Evolutionary conservation across 2,888 invertebrate species (phyloP).

Genomic region (Athrips mouffetella): DNA sequence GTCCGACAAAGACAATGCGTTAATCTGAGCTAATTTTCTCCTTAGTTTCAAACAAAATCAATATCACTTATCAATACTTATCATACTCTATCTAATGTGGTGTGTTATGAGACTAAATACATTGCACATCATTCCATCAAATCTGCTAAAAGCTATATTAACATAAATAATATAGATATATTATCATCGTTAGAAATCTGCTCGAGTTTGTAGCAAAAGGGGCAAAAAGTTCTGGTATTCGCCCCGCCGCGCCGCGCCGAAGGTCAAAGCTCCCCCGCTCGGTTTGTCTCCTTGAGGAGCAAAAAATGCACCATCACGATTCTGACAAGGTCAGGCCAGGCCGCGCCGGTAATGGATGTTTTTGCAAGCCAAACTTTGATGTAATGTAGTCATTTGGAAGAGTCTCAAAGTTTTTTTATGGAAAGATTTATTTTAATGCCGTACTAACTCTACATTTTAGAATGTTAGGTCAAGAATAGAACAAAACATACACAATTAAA

Average conservation of each 20-base stretch:
- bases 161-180: too few relatives aligned
- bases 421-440: background rate
- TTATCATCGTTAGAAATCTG: too few relatives aligned
- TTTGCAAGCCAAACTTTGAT: background rate
- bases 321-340: constrained; percentile 17
- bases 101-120: too few relatives aligned
- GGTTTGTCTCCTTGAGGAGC: background rate
- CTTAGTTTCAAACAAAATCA: too few relatives aligned
- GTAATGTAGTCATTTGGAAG: background rate
- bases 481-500: background rate
- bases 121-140: too few relatives aligned
- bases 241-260: too few relatives aligned
- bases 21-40: too few relatives aligned
- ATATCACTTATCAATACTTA: too few relatives aligned
- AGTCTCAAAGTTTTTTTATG: background rate
- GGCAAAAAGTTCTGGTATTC: background rate
- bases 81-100: too few relatives aligned
- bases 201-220: background rate
- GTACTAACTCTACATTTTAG: background rate
- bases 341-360: background rate
- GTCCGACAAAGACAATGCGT: too few relatives aligned
- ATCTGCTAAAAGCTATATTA: too few relatives aligned
- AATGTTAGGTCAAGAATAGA: too few relatives aligned
- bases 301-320: constrained; percentile 25
- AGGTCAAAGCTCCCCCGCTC: background rate